Base-by-base conservation (phyloP, 2,888 invertebrate species). In the Hydrotaea cyrtoneurina region DNA sequence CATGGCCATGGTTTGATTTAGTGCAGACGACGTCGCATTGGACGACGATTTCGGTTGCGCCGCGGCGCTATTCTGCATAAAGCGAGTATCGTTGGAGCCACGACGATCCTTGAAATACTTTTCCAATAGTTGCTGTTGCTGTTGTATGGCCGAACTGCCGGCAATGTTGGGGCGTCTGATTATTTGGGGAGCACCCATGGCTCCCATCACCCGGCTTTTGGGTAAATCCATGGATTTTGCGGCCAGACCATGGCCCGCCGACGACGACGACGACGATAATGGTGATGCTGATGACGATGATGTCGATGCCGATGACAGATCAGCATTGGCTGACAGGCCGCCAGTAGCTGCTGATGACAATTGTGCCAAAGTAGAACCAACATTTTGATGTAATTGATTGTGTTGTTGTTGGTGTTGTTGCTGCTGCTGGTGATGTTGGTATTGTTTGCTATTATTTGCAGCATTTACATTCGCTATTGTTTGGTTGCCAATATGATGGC, bases 341-440 rank as follows among this genome's bases (percentile, higher is more conserved):
- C 90, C 91, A 84, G 90, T 90, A 82, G 91, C 92, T 81, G 91
- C 91, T 77, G 91, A 91, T 78, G 92, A 92, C 77, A 91, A 89
- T 86, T 91, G 92, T 53, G 91, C 91, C 87, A 91, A 81, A 86
- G 91, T 89, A 87, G 92, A 91, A 87, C 87, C 88, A 87, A 89
- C 89, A 64, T 89, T 87, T 78, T 88, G 73, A 26, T 80, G 78
- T 26, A 82, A 83, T 55, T 86, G 73, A 86, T 78, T 57, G 62
- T 73, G 23, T 81, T 69, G 69, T 21, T 69, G 75, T n/a, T 76
- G 57, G 11, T 76, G 50, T 55, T 78, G 69, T 11, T 77, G 64
- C 3, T 64, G 50, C 5, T 57, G 75, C 39, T 77, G 77, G 2
- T 62, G 78, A 53, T 86, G 79, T 26, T 86, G 85, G 50, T 82